A percentile compares a stretch with the other conserved stretches of the same genome.
Evolutionary conservation across 2,888 invertebrate species (phyloP).

Genomic region (Chrysotoxum bicinctum): DNA sequence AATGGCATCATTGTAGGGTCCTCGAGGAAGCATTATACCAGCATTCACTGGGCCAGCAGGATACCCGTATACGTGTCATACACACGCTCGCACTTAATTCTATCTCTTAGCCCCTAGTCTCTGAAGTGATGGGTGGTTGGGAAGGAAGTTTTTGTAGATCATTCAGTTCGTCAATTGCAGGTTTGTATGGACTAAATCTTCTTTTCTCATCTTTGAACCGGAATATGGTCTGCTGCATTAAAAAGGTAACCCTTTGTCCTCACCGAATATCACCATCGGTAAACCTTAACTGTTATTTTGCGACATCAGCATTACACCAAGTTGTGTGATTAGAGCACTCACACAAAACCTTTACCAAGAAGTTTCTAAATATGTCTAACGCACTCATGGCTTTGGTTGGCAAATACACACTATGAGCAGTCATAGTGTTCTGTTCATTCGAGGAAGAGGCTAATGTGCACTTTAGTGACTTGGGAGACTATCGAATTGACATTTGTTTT

Average conservation of each 20-base stretch:
- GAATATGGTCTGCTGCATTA: constrained; percentile 48
- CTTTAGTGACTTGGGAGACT: constrained; percentile 23
- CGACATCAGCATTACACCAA: constrained; percentile 53
- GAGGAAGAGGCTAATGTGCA: constrained; percentile 22
- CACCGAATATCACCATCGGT: not conserved
- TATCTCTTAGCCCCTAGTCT: constrained; percentile 26
- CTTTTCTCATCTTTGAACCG: constrained; percentile 54
- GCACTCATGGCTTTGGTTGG: constrained; percentile 19
- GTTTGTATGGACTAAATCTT: constrained; percentile 33
- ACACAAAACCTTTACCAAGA: not conserved
- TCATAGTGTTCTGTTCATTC: not conserved
- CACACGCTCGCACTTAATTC: constrained; percentile 11
- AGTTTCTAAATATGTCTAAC: constrained; percentile 2
- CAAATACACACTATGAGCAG: constrained; percentile 9
- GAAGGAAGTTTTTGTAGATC: constrained; percentile 52
- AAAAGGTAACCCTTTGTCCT: not conserved
- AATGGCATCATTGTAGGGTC: constrained; percentile 28
- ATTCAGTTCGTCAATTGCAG: constrained; percentile 64
- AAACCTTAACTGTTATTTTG: constrained; percentile 60
- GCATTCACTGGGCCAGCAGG: constrained; percentile 36
- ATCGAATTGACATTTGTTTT: constrained; percentile 40
- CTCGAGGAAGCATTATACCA: constrained; percentile 54
- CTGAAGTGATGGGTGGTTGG: constrained; percentile 36
- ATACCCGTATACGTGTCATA: constrained; percentile 37
- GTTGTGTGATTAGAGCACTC: constrained; percentile 52